Base-by-base conservation (phyloP, 1,140 invertebrate species). In the Camponotus vicinus region DNA sequence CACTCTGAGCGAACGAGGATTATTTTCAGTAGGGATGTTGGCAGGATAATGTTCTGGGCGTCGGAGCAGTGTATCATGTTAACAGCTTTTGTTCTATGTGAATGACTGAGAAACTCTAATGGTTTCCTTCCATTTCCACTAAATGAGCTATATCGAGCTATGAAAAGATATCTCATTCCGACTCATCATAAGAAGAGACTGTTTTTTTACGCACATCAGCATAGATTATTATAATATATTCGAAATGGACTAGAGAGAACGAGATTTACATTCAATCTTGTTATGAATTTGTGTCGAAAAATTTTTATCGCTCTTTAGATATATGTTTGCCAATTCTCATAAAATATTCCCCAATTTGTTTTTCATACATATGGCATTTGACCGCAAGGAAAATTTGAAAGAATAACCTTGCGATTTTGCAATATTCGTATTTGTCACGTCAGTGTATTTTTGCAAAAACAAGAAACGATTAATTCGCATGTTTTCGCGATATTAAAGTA, bases 381-480 rank as follows among this genome's bases (percentile, higher is more conserved):
- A 18, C 3, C 3, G 21, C 3, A 15, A 5, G 18, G 37, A 57
- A 55, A 37, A 15, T 75, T 37, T 13, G 0, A 5, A 11, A 4
- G n/a, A 9, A 32, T 8, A 27, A 45, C 9, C 2, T 63, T 8
- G 21, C 27, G 11, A 61, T 61, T 13, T 27, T 61, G 21, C 21
- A 21, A 13, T 32, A 21, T 59, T 8, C 9, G 34, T 13, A 21
- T 21, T 55, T 75, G 59, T 7, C 13, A 75, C 13, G 7, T 34
- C 27, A 3, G 0, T 5, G 0, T 11, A 34, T 57, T 73, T 34
- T 37, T n/a, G 8, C 18, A 37, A 73, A 73, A 15, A 18, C 66
- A 86, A 73, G 76, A 66, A 69, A 88, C 86, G 66, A 70, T 82
- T 64, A 59, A 61, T 86, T 86, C 79, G 67, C 59, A 42, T 59